Percentiles rank a stretch among this genome's conserved stretches.
Conservation (phyloP, 1,140 invertebrate species). For the Melitaea cinxia region DNA sequence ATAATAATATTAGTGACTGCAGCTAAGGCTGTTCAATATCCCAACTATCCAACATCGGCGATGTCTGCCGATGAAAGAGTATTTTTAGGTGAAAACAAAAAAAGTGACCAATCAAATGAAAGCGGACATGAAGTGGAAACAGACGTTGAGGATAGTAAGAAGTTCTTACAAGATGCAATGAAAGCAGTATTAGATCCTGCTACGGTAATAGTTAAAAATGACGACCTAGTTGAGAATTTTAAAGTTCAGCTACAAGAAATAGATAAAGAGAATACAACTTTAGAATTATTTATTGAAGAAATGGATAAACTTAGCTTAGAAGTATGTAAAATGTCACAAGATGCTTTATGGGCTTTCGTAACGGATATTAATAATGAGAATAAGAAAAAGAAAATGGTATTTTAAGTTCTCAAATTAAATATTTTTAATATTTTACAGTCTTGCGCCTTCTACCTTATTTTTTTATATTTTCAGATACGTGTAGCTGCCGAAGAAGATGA, state of each 20-base stretch:
- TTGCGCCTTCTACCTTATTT: neutral
- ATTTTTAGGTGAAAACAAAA: constrained; percentile 53
- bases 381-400: constrained; percentile 75
- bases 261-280: constrained; percentile 58
- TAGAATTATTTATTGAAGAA: constrained; percentile 66
- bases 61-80: constrained; percentile 70
- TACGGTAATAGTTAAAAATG: constrained; percentile 53
- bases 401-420: neutral
- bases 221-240: constrained; percentile 57
- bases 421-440: no score
- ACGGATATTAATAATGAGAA: constrained; percentile 64
- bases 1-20: constrained; percentile 35
- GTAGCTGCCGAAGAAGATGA: constrained; percentile 74
- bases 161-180: constrained; percentile 69
- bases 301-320: constrained; percentile 74
- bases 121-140: constrained; percentile 66
- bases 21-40: constrained; percentile 53
- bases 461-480: constrained; percentile 51
- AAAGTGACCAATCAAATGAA: constrained; percentile 61
- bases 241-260: constrained; percentile 63
- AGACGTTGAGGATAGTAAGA: constrained; percentile 61
- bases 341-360: constrained; percentile 71
- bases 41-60: constrained; percentile 64
- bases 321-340: constrained; percentile 71
- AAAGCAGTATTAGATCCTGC: constrained; percentile 64